Percentiles rank a stretch among this genome's conserved stretches.
These are phyloP conservation scores for Hipposideros larvatus DNA, from an alignment of 2,797 vertebrate genomes.

Conservation along the genomic window DNA sequence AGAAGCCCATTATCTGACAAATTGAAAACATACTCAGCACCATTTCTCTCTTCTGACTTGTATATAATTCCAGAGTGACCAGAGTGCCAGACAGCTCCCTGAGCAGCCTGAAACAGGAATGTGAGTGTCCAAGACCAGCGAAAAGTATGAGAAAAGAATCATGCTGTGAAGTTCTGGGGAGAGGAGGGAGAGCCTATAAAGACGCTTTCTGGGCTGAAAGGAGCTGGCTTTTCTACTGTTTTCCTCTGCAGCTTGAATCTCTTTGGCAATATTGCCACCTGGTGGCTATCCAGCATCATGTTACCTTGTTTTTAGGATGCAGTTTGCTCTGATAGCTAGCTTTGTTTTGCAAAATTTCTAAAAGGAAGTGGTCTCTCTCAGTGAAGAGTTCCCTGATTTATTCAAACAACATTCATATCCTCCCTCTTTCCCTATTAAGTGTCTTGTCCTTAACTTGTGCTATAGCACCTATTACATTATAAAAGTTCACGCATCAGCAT, in stretches of 20 bases:
- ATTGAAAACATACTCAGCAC: background rate
- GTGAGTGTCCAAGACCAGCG: background rate
- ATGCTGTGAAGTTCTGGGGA: background rate
- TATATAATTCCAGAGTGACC: background rate
- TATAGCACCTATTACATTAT: background rate
- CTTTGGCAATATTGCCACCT: slow-evolving; percentile 41
- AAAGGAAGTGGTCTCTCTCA: background rate
- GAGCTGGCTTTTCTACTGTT: background rate
- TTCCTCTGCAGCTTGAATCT: background rate
- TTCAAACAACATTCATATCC: background rate
- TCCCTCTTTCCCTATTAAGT: background rate
- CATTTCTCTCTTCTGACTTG: background rate
- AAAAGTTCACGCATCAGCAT: background rate
- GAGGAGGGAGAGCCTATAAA: background rate
- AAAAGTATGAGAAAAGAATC: background rate
- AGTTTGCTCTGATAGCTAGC: background rate
- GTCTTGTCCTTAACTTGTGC: background rate
- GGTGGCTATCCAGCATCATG: background rate
- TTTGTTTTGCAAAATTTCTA: background rate
- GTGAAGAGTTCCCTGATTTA: background rate
- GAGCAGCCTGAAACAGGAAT: background rate
- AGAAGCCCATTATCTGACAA: background rate
- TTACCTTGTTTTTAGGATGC: background rate
- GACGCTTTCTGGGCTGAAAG: background rate
- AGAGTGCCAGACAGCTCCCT: background rate